phyloP scores from a whole-genome alignment of 2,797 vertebrate species.

The Onychomys arenicola region DNA sequence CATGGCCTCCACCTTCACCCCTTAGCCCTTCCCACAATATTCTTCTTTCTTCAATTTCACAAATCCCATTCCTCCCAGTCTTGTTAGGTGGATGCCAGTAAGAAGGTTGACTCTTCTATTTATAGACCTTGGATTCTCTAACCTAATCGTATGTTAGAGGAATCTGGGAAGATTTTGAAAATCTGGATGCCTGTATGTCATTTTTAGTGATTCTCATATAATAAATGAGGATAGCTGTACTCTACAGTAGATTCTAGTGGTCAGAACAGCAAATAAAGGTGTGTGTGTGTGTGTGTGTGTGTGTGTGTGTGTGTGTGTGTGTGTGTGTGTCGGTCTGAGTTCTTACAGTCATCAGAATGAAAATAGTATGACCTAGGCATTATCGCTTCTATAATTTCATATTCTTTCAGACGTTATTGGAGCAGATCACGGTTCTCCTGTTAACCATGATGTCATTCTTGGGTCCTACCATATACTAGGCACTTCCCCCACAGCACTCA shows the following conservation, averaged over 20 bases:
- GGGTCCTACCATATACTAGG: neutral
- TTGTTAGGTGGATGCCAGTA: neutral
- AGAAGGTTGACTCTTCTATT: neutral
- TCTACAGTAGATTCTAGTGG: neutral
- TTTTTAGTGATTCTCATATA: neutral
- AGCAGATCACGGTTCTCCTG: neutral
- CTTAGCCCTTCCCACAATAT: neutral
- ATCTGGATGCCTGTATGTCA: neutral
- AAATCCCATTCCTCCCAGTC: neutral
- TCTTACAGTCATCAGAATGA: neutral
- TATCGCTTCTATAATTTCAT: neutral
- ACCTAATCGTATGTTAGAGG: neutral
- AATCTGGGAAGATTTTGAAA: neutral
- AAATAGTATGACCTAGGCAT: neutral
- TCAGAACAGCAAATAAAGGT: neutral
- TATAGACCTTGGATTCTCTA: neutral
- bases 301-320: too few relatives aligned
- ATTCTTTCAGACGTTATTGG: neutral
- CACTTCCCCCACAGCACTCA: neutral
- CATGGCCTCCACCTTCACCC: neutral
- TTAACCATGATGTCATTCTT: neutral
- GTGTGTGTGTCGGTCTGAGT: neutral
- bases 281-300: too few relatives aligned
- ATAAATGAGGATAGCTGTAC: neutral
- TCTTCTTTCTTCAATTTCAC: slow-evolving; percentile 33